Evolutionary conservation across 1,140 invertebrate species (phyloP), one percentile per base, ranked within the genome.

Genomic region (Tetranychus cinnabarinus): DNA sequence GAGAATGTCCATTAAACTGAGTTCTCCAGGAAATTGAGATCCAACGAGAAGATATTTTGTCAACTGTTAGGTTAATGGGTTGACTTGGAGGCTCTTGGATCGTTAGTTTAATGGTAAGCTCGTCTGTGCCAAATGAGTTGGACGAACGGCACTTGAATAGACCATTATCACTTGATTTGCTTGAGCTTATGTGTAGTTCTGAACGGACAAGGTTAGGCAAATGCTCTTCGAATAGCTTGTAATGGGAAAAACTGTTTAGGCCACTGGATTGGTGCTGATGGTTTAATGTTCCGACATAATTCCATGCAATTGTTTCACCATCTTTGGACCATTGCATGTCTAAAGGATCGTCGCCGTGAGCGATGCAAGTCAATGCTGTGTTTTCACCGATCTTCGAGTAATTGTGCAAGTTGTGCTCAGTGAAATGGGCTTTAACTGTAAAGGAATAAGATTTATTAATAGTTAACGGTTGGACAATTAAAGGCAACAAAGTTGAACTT

Each of bases 51-150:
- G 64, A 65, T 8, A 63, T 62, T 36, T 70, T 67, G 3, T 67
- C 34, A 1, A 74, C 64, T 34, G 67, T 68, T 0, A 73, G 56
- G 59, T 71, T 67, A 15, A 58, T 60, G 1, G 73, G 71, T 0
- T 69, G 63, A 56, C 74, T 72, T 6, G 74, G 74, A 3, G 65
- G 66, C 58, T 75, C 73, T 83, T 85, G 87, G 31, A 95, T 84
- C 68, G 92, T 90, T 75, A 96, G 82, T 70, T 91, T 89, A 69
- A 93, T 91, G 69, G 85, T 90, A 15, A 90, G 89, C 67, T 93
- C 88, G 70, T 95, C 90, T 65, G 84, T 88, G 31, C 91, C 91
- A 71, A 93, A 91, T 31, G 86, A 83, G 74, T 97, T 97, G 3
- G 86, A 88, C 1, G 88, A 89, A 4, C 88, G 83, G 69, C 92